Conservation (phyloP, 37 sponge, comb jelly and placozoan species). For the Theonella swinhoei region DNA sequence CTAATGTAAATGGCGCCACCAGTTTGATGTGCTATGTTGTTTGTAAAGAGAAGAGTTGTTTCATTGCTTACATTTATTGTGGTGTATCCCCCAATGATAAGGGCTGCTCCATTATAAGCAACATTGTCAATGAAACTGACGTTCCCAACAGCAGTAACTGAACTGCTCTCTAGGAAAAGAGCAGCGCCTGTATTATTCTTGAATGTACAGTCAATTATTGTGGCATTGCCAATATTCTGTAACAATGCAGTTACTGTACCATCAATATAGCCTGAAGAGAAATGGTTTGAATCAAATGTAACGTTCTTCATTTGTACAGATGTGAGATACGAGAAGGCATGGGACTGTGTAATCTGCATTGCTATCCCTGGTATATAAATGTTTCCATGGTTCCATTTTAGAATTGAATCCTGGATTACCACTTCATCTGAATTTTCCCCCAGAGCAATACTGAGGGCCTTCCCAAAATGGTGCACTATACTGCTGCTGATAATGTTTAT, state of each 20-base stretch:
- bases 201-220: neutral
- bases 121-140: neutral
- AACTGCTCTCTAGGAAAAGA: neutral
- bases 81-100: neutral
- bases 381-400: neutral
- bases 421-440: neutral
- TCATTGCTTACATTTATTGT: neutral
- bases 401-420: neutral
- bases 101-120: neutral
- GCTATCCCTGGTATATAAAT: neutral
- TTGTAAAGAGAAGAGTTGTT: neutral
- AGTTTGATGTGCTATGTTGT: neutral
- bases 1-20: neutral
- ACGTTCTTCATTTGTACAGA: neutral
- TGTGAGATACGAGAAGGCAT: neutral
- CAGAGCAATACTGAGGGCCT: neutral
- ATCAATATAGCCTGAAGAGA: neutral
- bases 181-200: neutral
- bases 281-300: neutral
- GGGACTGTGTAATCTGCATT: neutral
- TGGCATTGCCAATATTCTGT: too few species aligned
- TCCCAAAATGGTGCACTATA: neutral
- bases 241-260: neutral
- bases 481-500: neutral
- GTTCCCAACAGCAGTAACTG: neutral